These are phyloP conservation scores for Metacarcinus magister DNA, from an alignment of 2,888 invertebrate species.

Conservation along the genomic window DNA sequence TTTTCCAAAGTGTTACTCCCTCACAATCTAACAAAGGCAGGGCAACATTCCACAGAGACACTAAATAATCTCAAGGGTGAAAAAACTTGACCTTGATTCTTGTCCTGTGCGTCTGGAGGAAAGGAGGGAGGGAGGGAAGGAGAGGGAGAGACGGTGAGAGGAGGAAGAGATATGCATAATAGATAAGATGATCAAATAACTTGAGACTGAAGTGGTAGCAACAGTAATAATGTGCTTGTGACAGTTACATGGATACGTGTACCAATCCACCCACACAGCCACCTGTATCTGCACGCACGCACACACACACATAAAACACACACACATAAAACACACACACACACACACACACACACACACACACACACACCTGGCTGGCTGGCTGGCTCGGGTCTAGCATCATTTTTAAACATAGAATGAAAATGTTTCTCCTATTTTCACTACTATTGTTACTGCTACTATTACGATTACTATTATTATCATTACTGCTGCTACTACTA, in stretches of 20 bases:
- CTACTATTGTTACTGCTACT: not conserved
- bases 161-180: not conserved
- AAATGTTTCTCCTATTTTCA: not conserved
- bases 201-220: not conserved
- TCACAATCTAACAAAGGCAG: not conserved
- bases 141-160: not conserved
- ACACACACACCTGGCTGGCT: not conserved
- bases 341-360: conserved; percentile 48
- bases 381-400: not conserved
- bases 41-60: not conserved
- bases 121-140: not conserved
- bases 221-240: not conserved
- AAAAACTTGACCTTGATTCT: not conserved
- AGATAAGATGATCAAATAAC: not conserved
- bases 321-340: conserved; percentile 41
- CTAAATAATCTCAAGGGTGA: not conserved
- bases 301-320: not conserved
- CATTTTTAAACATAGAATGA: not conserved
- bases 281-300: not conserved
- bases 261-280: not conserved
- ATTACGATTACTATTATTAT: not conserved
- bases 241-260: not conserved
- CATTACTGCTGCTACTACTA: not conserved
- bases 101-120: not conserved
- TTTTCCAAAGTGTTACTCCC: too few relatives aligned